A percentile compares a stretch with the other conserved stretches of the same genome.
Conservation (phyloP, 1,140 invertebrate species). For the Diorhabda elongata region DNA sequence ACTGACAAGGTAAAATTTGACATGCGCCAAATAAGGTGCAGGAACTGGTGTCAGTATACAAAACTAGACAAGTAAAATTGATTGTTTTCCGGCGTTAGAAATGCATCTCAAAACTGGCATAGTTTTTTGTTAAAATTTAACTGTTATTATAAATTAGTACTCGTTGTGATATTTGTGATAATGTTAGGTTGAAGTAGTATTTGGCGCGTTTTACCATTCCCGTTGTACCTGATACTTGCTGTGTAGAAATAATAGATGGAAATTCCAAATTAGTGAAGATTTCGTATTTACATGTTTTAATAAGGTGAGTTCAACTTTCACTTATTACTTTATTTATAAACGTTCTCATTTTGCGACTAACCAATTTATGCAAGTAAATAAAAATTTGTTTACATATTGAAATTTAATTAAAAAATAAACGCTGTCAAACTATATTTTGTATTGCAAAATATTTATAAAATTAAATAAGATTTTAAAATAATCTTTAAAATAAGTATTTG, state of each 20-base stretch:
- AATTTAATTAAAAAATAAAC: too few species aligned
- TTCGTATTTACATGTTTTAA: slow-evolving; percentile 11
- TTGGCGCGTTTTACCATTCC: slow-evolving; percentile 28
- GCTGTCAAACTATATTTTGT: too few species aligned
- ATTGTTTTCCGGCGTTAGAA: slow-evolving; percentile 41
- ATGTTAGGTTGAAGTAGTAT: slow-evolving; percentile 36
- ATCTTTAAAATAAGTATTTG: too few species aligned
- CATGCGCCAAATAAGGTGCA: slow-evolving; percentile 31
- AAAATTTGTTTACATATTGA: too few species aligned
- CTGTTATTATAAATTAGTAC: slow-evolving; percentile 32
- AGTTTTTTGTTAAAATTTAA: slow-evolving; percentile 25
- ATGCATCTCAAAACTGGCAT: slow-evolving; percentile 40
- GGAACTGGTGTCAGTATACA: slow-evolving; percentile 29
- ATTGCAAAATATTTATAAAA: too few species aligned
- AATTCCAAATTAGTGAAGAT: slow-evolving; percentile 9
- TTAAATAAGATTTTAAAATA: too few species aligned
- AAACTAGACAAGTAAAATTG: slow-evolving; percentile 40
- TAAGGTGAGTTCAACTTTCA: slow-evolving; percentile 24
- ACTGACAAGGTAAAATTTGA: slow-evolving; percentile 27
- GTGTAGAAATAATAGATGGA: slow-evolving; percentile 31
- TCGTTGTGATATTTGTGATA: slow-evolving; percentile 47
- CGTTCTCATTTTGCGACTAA: too few species aligned
- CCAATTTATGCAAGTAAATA: too few species aligned
- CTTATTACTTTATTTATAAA: background rate
- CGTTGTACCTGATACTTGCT: slow-evolving; percentile 33